These are phyloP conservation scores for Aulostomus chinensis DNA, from an alignment of 2,797 vertebrate genomes.

Conservation along the genomic window DNA sequence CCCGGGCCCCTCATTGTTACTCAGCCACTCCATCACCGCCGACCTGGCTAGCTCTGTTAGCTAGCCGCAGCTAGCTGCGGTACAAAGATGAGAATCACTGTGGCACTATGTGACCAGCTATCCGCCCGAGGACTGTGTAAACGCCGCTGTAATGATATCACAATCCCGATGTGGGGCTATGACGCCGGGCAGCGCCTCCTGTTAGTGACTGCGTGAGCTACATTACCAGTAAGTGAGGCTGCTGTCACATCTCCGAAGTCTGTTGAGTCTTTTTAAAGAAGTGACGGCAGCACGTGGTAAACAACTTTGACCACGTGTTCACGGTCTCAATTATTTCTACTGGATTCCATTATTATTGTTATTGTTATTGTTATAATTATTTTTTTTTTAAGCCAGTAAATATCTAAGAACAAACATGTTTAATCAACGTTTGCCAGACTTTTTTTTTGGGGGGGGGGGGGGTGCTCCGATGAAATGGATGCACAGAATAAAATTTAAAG, in stretches of 20 bases:
- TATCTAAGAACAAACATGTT: no score
- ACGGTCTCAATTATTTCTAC: no score
- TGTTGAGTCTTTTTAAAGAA: conserved; percentile 7
- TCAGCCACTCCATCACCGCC: conserved; percentile 78
- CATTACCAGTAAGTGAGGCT: no score
- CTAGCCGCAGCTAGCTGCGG: conserved; percentile 47
- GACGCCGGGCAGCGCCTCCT: neutral
- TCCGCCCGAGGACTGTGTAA: neutral
- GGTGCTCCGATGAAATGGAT: no score
- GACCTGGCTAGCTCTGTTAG: conserved; percentile 44
- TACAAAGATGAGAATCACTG: neutral
- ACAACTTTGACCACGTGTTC: conserved; percentile 47
- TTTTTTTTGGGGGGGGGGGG: no score
- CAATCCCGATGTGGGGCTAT: neutral
- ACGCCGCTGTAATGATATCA: neutral
- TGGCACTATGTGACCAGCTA: neutral
- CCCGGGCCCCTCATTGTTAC: conserved; percentile 42
- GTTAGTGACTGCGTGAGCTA: conserved; percentile 4
- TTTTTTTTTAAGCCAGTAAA: no score
- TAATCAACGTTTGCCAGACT: no score
- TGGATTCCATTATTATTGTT: no score
- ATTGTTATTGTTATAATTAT: no score
- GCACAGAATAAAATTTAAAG: no score
- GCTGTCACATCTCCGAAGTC: neutral
- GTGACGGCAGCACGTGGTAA: conserved; percentile 44